A percentile compares a stretch with the other conserved stretches of the same genome.
Conservation (phyloP, 2,888 invertebrate genomes). For the Chymomyza procnemis region DNA sequence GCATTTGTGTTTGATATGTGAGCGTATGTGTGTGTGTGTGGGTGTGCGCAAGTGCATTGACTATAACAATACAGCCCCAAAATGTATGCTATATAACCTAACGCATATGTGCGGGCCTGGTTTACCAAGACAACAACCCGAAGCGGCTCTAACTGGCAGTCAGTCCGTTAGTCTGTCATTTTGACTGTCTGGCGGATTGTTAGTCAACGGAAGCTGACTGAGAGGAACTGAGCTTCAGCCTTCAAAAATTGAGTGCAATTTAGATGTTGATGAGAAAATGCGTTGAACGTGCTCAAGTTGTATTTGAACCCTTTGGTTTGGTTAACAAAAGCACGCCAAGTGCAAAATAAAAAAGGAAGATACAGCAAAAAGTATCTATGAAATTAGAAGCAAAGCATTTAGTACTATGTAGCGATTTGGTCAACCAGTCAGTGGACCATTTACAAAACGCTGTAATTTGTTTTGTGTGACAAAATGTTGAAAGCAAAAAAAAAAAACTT, state of each 20-base stretch:
- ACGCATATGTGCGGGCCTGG: conserved; percentile 3
- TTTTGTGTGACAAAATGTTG: conserved; percentile 35
- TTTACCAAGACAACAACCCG: neutral
- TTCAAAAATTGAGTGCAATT: conserved; percentile 75
- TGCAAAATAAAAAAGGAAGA: conserved; percentile 13
- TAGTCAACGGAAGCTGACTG: conserved; percentile 5
- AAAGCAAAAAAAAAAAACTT: neutral
- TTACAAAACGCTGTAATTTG: conserved; percentile 11
- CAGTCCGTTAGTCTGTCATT: conserved; percentile 13
- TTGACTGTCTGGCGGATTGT: neutral
- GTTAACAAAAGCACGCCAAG: conserved; percentile 48
- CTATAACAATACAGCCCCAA: conserved; percentile 29
- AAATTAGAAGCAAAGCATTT: conserved; percentile 47
- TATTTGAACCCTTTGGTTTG: conserved; percentile 61
- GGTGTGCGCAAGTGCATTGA: conserved; percentile 36
- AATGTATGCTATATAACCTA: conserved; percentile 45
- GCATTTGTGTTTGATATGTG: neutral
- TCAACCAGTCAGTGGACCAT: too few relatives aligned
- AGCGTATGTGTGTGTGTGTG: neutral
- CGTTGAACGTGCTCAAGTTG: conserved; percentile 75
- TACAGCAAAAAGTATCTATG: conserved; percentile 28
- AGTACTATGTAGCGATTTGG: too few relatives aligned
- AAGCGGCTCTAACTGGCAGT: neutral
- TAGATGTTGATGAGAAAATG: conserved; percentile 70
- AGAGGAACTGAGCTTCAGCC: conserved; percentile 45